A percentile compares a stretch with the other conserved stretches of the same genome.
Evolutionary conservation across 2,113 vertebrate species (phyloP).

Genomic region (Phaetusa simplex): DNA sequence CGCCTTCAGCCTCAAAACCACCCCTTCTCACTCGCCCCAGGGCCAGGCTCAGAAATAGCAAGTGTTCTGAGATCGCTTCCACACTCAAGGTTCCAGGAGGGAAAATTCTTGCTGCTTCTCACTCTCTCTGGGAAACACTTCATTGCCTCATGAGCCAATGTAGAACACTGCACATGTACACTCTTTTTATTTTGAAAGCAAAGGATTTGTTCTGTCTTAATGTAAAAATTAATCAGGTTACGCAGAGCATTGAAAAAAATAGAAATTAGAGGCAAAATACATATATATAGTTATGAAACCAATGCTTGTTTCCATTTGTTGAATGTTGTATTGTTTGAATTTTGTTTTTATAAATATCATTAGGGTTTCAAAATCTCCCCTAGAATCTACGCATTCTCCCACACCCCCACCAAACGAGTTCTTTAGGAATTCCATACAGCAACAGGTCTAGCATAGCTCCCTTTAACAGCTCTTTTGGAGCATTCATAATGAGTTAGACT

Average conservation of each 20-base stretch:
- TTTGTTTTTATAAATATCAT: neutral
- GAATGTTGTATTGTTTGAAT: neutral
- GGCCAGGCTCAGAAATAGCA: too few species aligned
- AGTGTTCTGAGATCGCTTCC: too few species aligned
- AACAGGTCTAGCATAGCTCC: neutral
- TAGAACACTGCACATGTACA: neutral
- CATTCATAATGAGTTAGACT: neutral
- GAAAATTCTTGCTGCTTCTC: too few species aligned
- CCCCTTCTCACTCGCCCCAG: too few species aligned
- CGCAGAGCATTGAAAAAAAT: neutral
- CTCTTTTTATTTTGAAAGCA: neutral
- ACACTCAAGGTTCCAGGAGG: too few species aligned
- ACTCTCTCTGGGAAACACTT: too few species aligned
- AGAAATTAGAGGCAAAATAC: neutral
- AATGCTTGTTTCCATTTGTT: neutral
- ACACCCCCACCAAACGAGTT: accelerated
- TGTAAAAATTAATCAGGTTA: neutral
- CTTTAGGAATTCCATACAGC: neutral
- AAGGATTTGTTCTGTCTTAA: neutral
- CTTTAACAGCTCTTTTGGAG: neutral
- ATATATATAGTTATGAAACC: neutral
- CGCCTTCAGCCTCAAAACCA: too few species aligned
- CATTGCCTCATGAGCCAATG: neutral
- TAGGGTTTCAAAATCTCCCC: neutral
- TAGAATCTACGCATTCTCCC: neutral